Evolutionary conservation across 2,113 vertebrate genomes (phyloP).

Genomic region (Ceratotherium simum): DNA sequence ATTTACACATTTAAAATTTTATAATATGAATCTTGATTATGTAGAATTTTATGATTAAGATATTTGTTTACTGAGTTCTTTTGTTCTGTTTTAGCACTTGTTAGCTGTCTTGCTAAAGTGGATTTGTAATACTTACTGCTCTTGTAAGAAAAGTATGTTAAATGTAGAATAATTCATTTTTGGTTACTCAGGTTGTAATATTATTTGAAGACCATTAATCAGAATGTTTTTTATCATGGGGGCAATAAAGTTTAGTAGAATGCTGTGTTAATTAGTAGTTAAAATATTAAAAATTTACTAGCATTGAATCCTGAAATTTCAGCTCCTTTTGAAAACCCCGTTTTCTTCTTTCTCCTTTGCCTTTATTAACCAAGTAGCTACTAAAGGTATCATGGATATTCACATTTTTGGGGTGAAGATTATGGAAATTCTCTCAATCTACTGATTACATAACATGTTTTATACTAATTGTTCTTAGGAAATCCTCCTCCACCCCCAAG

Average conservation of each 20-base stretch:
- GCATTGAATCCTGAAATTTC: not conserved
- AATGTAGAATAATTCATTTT: conserved; percentile 18
- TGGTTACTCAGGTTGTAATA: not conserved
- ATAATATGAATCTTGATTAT: conserved; percentile 19
- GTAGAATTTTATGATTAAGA: conserved; percentile 47
- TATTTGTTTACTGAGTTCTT: conserved; percentile 43
- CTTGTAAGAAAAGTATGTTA: conserved; percentile 33
- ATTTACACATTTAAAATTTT: conserved; percentile 18
- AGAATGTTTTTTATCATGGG: not conserved
- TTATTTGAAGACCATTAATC: conserved; percentile 5
- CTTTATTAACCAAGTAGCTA: not conserved
- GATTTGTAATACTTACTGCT: not conserved
- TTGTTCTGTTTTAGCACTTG: conserved; percentile 6
- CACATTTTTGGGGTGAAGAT: conserved; percentile 8
- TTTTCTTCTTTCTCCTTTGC: not conserved
- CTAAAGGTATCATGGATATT: not conserved
- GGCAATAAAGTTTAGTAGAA: not conserved
- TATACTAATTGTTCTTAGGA: not conserved
- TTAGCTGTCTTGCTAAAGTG: conserved; percentile 14
- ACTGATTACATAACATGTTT: not conserved
- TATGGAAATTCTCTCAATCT: not conserved
- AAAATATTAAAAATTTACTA: conserved; percentile 3
- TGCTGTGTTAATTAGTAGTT: not conserved
- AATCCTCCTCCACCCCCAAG: not conserved
- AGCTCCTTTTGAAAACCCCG: not conserved